These are phyloP conservation scores for Ochotona princeps DNA, from an alignment of 2,113 vertebrate genomes.

Conservation along the genomic window DNA sequence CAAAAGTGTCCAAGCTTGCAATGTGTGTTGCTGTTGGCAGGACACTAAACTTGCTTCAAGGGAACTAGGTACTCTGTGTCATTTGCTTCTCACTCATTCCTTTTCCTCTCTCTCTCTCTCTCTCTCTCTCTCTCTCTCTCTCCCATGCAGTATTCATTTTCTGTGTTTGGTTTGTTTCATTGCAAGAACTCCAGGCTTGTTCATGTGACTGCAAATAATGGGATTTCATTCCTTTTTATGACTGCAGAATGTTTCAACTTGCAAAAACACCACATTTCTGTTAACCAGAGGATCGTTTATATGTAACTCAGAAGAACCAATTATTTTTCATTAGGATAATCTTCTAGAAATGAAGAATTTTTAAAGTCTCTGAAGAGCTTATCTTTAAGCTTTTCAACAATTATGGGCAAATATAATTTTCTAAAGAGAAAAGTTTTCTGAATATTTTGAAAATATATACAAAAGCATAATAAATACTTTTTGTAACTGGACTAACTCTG, in stretches of 20 bases:
- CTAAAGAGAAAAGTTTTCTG: background rate
- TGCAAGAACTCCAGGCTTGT: no score
- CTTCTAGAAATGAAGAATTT: background rate
- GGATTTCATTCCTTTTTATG: no score
- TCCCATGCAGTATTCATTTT: no score
- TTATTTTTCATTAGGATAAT: background rate
- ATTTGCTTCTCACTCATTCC: background rate
- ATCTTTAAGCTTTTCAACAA: background rate
- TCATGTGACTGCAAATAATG: no score
- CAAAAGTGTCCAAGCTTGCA: no score
- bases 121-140: no score
- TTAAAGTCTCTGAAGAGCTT: background rate
- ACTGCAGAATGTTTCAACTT: background rate
- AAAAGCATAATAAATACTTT: background rate
- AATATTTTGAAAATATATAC: conserved; percentile 1
- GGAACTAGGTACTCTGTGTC: background rate
- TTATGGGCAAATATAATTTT: conserved; percentile 3
- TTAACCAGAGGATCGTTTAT: no score
- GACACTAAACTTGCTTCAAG: background rate
- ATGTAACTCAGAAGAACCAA: background rate
- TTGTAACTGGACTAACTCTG: background rate
- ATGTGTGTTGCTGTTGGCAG: background rate
- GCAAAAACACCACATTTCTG: no score
- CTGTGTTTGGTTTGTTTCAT: no score
- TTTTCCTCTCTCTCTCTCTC: background rate